Conservation (phyloP, 2,888 invertebrate species). For the Philaethria dido region DNA sequence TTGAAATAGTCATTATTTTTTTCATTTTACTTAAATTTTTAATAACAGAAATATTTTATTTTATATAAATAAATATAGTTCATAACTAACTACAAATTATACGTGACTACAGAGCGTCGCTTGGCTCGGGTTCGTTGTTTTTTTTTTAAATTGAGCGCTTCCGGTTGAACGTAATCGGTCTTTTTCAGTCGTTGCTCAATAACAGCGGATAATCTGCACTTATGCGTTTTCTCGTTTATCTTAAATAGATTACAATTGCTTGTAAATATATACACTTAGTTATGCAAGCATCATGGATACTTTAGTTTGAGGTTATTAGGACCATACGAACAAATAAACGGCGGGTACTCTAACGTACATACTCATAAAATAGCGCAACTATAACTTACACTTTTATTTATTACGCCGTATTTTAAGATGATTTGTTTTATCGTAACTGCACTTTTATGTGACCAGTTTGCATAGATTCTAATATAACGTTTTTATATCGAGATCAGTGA, state of each 20-base stretch:
- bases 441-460: neutral
- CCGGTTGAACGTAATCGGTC: neutral
- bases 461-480: neutral
- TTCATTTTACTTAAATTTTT: neutral
- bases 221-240: conserved; percentile 4
- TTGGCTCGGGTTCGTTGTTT: conserved; percentile 14
- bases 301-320: neutral
- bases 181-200: conserved; percentile 17
- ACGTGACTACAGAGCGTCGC: neutral
- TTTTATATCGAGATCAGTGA: conserved; percentile 6
- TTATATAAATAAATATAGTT: neutral
- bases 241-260: conserved; percentile 7
- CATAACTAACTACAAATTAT: neutral
- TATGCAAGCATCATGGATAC: neutral
- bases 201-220: conserved; percentile 5
- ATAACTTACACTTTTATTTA: neutral
- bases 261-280: neutral
- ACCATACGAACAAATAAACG: neutral
- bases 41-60: neutral
- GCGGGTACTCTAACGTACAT: neutral
- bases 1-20: neutral
- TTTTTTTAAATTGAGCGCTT: conserved; percentile 16
- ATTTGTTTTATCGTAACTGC: neutral
- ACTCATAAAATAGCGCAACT: neutral
- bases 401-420: neutral